phyloP scores from a whole-genome alignment of 2,113 vertebrate genomes.

The Sitta europaea region DNA sequence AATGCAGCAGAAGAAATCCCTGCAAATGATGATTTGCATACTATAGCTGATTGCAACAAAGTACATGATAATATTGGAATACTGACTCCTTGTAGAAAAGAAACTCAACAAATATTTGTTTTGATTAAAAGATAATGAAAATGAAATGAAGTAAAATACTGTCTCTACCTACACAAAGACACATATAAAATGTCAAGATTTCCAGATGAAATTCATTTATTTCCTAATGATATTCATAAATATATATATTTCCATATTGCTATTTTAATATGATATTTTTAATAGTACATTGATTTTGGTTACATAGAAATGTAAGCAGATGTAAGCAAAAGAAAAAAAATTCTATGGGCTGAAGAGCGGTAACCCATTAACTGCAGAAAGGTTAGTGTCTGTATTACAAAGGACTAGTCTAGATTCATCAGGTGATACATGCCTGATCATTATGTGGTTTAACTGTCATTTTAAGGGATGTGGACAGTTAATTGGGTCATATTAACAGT shows the following conservation, averaged over 20 bases:
- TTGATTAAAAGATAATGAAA: neutral
- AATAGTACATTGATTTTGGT: neutral
- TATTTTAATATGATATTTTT: neutral
- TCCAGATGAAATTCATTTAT: neutral
- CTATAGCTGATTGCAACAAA: neutral
- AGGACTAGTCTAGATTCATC: neutral
- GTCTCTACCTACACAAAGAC: neutral
- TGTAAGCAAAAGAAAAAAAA: neutral
- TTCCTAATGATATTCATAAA: neutral
- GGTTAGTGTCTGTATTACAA: neutral
- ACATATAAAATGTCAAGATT: neutral
- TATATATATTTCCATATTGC: neutral
- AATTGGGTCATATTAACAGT: neutral
- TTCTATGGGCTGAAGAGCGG: rapidly evolving
- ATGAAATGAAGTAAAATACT: neutral
- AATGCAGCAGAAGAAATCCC: neutral
- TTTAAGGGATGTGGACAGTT: neutral
- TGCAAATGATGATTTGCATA: neutral
- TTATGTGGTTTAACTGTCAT: neutral
- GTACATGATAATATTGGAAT: neutral
- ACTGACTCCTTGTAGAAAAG: neutral
- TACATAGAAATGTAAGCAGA: neutral
- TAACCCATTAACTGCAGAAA: neutral
- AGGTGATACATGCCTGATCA: neutral
- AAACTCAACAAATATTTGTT: neutral